phyloP scores from a whole-genome alignment of 2,888 invertebrate genomes.

The Drosophila recens region DNA sequence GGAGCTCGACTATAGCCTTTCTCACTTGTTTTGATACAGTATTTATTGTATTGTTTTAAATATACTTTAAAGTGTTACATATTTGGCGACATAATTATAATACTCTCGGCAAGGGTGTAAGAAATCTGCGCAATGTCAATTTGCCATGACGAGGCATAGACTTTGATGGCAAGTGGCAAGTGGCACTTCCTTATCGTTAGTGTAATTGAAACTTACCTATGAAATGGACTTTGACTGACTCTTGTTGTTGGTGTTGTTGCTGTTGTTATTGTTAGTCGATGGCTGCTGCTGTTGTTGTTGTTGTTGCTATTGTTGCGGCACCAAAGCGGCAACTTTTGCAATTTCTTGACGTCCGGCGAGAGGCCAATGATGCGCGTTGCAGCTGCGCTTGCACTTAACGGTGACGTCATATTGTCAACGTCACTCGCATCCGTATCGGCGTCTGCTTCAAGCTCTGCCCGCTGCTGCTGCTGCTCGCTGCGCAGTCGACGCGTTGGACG shows the following conservation, averaged over 20 bases:
- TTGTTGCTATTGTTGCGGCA: conserved; percentile 36
- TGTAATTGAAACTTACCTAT: conserved; percentile 45
- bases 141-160: conserved; percentile 10
- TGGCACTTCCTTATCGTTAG: conserved; percentile 34
- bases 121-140: background rate
- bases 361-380: conserved; percentile 69
- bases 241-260: conserved; percentile 13
- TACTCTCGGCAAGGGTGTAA: background rate
- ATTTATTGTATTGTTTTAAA: too few relatives aligned
- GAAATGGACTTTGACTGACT: conserved; percentile 22
- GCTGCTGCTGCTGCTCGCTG: conserved; percentile 41
- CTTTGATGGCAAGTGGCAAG: conserved; percentile 9
- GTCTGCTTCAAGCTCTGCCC: conserved; percentile 40
- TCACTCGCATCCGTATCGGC: conserved; percentile 70
- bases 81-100: background rate
- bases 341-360: conserved; percentile 71
- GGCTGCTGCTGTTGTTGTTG: conserved; percentile 29
- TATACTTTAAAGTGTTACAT: background rate
- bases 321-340: conserved; percentile 69
- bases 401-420: conserved; percentile 69
- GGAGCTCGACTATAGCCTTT: too few relatives aligned
- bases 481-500: conserved; percentile 50
- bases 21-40: too few relatives aligned
- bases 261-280: conserved; percentile 22
- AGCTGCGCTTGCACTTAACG: conserved; percentile 66